Base-by-base conservation (phyloP, 2,888 invertebrate genomes). In the Dolichopus griseipennis region DNA sequence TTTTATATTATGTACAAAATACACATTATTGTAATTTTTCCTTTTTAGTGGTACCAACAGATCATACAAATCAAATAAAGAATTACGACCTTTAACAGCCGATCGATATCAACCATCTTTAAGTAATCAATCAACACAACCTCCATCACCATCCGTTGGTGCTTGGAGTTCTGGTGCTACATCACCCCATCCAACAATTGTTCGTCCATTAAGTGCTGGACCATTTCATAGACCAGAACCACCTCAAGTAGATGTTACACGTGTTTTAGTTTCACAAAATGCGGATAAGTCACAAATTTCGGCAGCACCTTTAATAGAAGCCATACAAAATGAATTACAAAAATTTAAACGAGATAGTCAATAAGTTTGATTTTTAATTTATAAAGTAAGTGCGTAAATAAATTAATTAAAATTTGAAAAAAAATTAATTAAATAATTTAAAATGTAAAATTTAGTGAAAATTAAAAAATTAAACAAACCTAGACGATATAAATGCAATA, bases 291-390 rank as follows among this genome's bases (percentile, higher is more conserved):
- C 76, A n/a, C 84, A 83, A 66, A 89, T 92, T 78, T 90, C 93
- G 0, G 92, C 93, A 0, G 86, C 92, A 18, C 92, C 93, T 0
- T 84, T 93, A 34, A 93, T 94, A 74, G 88, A 90, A 64, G 92
- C 93, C 71, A 93, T 94, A 76, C 92, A 91, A 79, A 88, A 86
- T 70, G 93, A 94, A 69, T 70, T 82, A 67, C 77, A 77, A 73
- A 79, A 77, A 73, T 81, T 80, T 69, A 80, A 79, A 69, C 73
- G 76, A 21, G 76, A 78, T 65, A 66, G 67, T 41, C 69, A 69
- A 33, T 69, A 61, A 66, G 7, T 9, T 52, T 18, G 52, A 52
- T n/a, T 52, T 52, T 52, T 52, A 15, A 18, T 18, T 52, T 52
- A 18, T 12, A 52, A 15, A 52, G 4, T 15, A 15, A 52, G 15